phyloP scores from a whole-genome alignment of 2,797 vertebrate species.

The Xenentodon cancila region DNA sequence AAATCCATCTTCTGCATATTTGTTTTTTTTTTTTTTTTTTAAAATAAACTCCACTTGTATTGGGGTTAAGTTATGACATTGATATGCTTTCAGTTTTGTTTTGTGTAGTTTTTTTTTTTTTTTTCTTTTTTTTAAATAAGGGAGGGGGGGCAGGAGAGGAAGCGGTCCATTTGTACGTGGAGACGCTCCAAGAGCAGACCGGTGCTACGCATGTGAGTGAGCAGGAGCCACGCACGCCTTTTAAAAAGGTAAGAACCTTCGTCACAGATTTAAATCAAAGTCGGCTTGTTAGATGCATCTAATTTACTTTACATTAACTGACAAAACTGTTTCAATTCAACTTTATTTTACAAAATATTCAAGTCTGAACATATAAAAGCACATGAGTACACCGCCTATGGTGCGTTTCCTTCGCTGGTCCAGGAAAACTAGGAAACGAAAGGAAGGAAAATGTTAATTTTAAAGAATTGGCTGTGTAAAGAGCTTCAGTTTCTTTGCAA shows the following conservation, averaged over 20 bases:
- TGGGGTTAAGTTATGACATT: too few relatives aligned
- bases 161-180: not conserved
- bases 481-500: too few relatives aligned
- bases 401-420: not conserved
- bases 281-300: too few relatives aligned
- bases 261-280: not conserved
- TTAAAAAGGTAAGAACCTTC: slow-evolving; percentile 54
- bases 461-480: not conserved
- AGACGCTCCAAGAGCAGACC: not conserved
- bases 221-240: slow-evolving; percentile 41
- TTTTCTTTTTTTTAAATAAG: too few relatives aligned
- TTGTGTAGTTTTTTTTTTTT: too few relatives aligned
- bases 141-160: not conserved
- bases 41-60: not conserved
- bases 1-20: slow-evolving; percentile 27
- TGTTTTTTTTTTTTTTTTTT: not conserved
- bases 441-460: not conserved
- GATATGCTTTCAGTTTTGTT: too few relatives aligned
- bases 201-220: not conserved
- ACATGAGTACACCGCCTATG: not conserved
- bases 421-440: slow-evolving; percentile 7
- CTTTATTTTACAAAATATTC: slow-evolving; percentile 74
- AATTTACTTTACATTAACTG: too few relatives aligned
- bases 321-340: not conserved
- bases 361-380: slow-evolving; percentile 33